A percentile compares a stretch with the other conserved stretches of the same genome.
Evolutionary conservation across 1,140 invertebrate genomes (phyloP).

Genomic region (Drosophila arawakana): DNA sequence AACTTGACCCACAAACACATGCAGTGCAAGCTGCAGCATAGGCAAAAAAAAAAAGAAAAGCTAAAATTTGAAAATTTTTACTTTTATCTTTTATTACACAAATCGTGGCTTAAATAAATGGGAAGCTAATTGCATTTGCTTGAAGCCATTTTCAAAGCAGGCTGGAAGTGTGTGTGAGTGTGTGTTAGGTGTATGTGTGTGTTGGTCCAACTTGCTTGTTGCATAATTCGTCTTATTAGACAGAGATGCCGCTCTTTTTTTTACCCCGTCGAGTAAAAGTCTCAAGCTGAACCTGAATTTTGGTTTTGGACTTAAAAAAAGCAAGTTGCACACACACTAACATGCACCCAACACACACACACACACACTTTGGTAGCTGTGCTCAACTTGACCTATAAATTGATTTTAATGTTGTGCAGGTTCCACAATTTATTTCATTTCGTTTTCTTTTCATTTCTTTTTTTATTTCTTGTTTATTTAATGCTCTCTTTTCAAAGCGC

Average conservation of each 20-base stretch:
- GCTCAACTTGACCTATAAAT: constrained; percentile 82
- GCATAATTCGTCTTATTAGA: constrained; percentile 77
- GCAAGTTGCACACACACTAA: constrained; percentile 50
- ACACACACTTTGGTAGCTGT: constrained; percentile 19
- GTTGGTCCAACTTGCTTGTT: constrained; percentile 43
- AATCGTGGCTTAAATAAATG: constrained; percentile 29
- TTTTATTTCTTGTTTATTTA: constrained; percentile 44
- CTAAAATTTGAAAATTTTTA: constrained; percentile 7
- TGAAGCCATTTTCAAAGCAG: constrained; percentile 6
- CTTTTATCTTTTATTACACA: constrained; percentile 8
- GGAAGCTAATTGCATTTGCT: constrained; percentile 58
- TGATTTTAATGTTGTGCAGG: constrained; percentile 81
- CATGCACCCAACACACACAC: constrained; percentile 18
- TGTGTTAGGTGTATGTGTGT: constrained; percentile 19
- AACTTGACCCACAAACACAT: constrained; percentile 73
- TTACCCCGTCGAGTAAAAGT: constrained; percentile 60
- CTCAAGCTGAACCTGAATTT: constrained; percentile 72
- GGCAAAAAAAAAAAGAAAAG: constrained; percentile 11
- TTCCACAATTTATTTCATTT: constrained; percentile 50
- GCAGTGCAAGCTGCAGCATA: constrained; percentile 24
- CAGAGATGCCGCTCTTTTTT: constrained; percentile 56
- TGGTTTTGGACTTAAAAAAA: constrained; percentile 45
- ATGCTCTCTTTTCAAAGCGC: constrained; percentile 39
- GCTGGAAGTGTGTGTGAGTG: constrained; percentile 5
- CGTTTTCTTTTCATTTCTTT: constrained; percentile 19